Evolutionary conservation across 2,888 invertebrate species (phyloP), one percentile per base, ranked within the genome.

Genomic region (Trichacis sp.): DNA sequence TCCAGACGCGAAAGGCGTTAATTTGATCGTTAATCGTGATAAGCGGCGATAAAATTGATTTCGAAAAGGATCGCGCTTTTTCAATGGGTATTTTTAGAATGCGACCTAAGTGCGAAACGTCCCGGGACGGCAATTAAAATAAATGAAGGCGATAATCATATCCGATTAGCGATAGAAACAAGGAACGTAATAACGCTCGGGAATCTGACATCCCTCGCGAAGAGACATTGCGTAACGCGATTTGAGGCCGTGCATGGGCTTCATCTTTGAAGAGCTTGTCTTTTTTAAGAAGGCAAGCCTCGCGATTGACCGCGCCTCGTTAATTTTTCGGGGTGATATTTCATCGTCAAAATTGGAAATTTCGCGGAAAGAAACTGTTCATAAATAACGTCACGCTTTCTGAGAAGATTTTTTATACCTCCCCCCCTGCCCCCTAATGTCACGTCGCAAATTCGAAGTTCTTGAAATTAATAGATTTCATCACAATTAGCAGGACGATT

Each of bases 241-340:
- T 43, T 18, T n/a, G 43, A 18, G 18, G 43, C 11, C 19, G n/a
- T 9, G 9, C 9, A 5, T 24, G 24, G 3, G 17, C 24, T n/a
- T 46, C 8, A 19, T 20, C 46, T 46, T 14, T 24, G 12, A 18
- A 46, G 20, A 20, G 4, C 3, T 3, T 38, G 38, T 11, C 38
- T 12, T 38, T n/a, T 38, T 38, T 38, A 12, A n/a, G n/a, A n/a
- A n/a, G n/a, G n/a, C n/a, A n/a, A n/a, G n/a, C n/a, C n/a, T n/a
- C n/a, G n/a, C n/a, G n/a, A n/a, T n/a, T 17, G 2, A 45, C 46
- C 56, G 57, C 61, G 46, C 20, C 49, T 15, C 33, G 8, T 9
- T n/a, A n/a, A n/a, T n/a, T n/a, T n/a, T n/a, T n/a, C n/a, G n/a
- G n/a, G n/a, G n/a, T n/a, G n/a, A n/a, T n/a, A n/a, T n/a, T n/a